These are phyloP conservation scores for Butorides virescens DNA, from an alignment of 2,113 vertebrate genomes.

Conservation along the genomic window DNA sequence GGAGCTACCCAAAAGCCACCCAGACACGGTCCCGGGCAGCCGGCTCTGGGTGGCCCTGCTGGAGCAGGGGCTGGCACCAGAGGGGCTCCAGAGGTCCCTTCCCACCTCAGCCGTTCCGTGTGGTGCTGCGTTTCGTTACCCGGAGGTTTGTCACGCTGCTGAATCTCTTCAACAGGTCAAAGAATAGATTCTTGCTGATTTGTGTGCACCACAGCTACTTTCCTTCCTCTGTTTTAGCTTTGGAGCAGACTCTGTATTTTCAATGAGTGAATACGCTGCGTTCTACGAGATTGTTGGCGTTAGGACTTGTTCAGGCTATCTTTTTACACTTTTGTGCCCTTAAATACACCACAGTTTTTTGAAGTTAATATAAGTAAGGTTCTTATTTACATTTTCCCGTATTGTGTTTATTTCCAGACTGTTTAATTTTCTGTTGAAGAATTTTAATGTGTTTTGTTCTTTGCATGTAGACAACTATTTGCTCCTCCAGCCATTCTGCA, in stretches of 20 bases:
- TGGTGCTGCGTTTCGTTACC: background rate
- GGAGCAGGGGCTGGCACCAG: background rate
- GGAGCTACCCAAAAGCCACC: background rate
- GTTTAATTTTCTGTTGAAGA: background rate
- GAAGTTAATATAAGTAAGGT: background rate
- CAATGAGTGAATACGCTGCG: background rate
- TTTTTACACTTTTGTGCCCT: background rate
- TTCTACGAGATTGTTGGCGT: background rate
- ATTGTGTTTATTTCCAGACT: background rate
- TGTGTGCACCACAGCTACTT: background rate
- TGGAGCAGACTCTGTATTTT: background rate
- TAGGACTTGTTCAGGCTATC: background rate
- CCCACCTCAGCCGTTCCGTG: background rate
- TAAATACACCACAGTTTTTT: background rate
- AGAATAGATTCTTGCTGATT: background rate
- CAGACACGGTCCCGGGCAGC: background rate
- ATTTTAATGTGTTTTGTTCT: background rate
- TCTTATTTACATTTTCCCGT: background rate
- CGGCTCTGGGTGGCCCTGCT: background rate
- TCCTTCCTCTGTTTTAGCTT: background rate
- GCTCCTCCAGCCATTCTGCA: slow-evolving; percentile 92
- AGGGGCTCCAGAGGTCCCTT: background rate
- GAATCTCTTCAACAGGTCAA: background rate
- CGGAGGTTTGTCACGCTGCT: background rate
- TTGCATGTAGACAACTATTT: slow-evolving; percentile 83